These are phyloP conservation scores for Troides aeacus DNA, from an alignment of 2,888 invertebrate species.

Conservation along the genomic window DNA sequence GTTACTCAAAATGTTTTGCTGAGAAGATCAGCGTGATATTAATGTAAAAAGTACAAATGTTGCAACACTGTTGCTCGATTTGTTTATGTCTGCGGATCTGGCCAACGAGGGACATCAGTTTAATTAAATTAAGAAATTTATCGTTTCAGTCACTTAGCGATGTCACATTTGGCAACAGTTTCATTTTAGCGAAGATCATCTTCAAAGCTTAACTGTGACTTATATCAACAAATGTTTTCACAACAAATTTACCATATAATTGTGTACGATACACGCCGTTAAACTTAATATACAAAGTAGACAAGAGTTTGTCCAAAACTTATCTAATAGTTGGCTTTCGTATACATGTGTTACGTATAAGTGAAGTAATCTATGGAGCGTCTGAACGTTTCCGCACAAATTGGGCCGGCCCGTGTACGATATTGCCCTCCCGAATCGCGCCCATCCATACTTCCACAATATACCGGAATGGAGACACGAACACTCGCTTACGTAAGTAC, in stretches of 20 bases:
- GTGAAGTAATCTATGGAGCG: slow-evolving; percentile 34
- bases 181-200: slow-evolving; percentile 20
- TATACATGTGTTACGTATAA: slow-evolving; percentile 10
- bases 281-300: not conserved
- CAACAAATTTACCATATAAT: not conserved
- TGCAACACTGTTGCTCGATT: slow-evolving; percentile 35
- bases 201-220: slow-evolving; percentile 9
- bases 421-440: slow-evolving; percentile 45
- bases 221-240: slow-evolving; percentile 2
- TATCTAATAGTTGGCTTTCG: slow-evolving; percentile 3
- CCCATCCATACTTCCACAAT: slow-evolving; percentile 38
- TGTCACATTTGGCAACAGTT: slow-evolving; percentile 51
- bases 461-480: slow-evolving; percentile 36
- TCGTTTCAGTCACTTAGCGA: slow-evolving; percentile 47
- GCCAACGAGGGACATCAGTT: slow-evolving; percentile 47
- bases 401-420: slow-evolving; percentile 60
- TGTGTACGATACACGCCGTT: not conserved
- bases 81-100: slow-evolving; percentile 38
- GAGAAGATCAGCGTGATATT: slow-evolving; percentile 11
- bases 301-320: slow-evolving; percentile 12
- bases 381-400: slow-evolving; percentile 53
- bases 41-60: slow-evolving; percentile 35
- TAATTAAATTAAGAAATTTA: slow-evolving; percentile 69
- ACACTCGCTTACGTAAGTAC: slow-evolving; percentile 33
- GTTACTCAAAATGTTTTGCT: not conserved